These are phyloP conservation scores for Perognathus longimembris DNA, from an alignment of 2,113 vertebrate species.

Conservation along the genomic window DNA sequence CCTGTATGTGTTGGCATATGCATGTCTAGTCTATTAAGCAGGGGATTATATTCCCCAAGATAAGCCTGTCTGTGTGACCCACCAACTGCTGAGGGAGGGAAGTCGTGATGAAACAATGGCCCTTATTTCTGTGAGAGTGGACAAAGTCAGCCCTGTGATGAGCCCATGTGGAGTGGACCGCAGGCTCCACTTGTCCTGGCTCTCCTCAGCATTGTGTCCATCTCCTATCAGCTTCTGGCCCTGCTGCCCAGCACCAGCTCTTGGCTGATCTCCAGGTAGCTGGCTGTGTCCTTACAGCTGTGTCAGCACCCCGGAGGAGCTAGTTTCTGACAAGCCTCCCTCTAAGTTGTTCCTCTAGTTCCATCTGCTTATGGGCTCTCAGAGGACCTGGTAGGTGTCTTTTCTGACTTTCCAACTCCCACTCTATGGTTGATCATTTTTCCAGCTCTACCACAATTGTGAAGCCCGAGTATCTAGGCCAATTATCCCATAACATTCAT, in stretches of 20 bases:
- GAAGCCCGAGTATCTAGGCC: neutral
- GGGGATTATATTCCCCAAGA: too few species aligned
- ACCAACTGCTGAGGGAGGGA: too few species aligned
- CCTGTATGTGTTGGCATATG: neutral
- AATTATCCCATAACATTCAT: neutral
- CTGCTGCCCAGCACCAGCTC: too few species aligned
- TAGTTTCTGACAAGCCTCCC: neutral
- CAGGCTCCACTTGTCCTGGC: neutral
- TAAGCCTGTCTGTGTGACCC: too few species aligned
- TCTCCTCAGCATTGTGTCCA: neutral
- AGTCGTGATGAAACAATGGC: too few species aligned
- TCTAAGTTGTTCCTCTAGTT: accelerated
- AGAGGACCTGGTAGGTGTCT: neutral
- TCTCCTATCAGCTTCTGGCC: too few species aligned
- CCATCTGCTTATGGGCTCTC: neutral
- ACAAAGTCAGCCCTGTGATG: too few species aligned
- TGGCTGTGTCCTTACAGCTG: neutral
- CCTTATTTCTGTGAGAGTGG: too few species aligned
- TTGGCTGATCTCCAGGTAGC: neutral
- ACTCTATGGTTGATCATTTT: neutral
- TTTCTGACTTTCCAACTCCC: neutral
- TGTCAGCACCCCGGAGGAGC: too few species aligned
- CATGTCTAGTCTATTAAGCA: too few species aligned
- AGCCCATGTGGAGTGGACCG: too few species aligned
- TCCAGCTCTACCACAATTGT: neutral